Evolutionary conservation across 2,888 invertebrate genomes (phyloP).

Genomic region (Dexiosoma caninum): DNA sequence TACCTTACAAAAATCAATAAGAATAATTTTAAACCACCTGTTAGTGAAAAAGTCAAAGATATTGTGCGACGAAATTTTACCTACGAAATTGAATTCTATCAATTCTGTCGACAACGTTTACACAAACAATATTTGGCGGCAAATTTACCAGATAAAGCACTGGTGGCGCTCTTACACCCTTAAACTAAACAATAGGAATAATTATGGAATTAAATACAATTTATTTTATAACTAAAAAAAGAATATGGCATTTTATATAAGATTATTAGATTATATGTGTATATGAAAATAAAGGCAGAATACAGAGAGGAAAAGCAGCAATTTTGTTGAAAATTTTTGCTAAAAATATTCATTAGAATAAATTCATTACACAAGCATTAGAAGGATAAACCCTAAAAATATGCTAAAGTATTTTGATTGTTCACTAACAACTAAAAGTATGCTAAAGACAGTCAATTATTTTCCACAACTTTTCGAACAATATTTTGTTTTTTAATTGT

Average conservation of each 20-base stretch:
- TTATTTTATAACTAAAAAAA: neutral
- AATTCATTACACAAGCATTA: neutral
- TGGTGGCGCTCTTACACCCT: conserved; percentile 54
- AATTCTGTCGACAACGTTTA: conserved; percentile 91
- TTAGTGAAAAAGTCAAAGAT: conserved; percentile 90
- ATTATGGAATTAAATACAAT: neutral
- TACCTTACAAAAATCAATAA: conserved; percentile 88
- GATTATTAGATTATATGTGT: neutral
- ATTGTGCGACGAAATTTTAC: conserved; percentile 92
- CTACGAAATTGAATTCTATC: conserved; percentile 93
- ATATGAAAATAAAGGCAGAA: too few relatives aligned
- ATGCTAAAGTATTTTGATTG: neutral
- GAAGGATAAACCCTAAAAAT: neutral
- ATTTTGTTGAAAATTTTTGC: too few relatives aligned
- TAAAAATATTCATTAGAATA: too few relatives aligned
- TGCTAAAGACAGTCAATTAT: conserved; percentile 22
- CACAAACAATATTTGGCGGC: conserved; percentile 88
- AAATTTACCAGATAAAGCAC: conserved; percentile 77
- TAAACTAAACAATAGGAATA: conserved; percentile 3
- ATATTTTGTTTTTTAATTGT: too few relatives aligned
- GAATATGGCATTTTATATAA: neutral
- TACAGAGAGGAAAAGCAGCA: too few relatives aligned
- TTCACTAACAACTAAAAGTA: neutral
- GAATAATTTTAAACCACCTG: conserved; percentile 92
- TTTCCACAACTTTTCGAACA: neutral